Evolutionary conservation across 1,140 invertebrate genomes (phyloP).

Genomic region (Zaprionus lachaisei): DNA sequence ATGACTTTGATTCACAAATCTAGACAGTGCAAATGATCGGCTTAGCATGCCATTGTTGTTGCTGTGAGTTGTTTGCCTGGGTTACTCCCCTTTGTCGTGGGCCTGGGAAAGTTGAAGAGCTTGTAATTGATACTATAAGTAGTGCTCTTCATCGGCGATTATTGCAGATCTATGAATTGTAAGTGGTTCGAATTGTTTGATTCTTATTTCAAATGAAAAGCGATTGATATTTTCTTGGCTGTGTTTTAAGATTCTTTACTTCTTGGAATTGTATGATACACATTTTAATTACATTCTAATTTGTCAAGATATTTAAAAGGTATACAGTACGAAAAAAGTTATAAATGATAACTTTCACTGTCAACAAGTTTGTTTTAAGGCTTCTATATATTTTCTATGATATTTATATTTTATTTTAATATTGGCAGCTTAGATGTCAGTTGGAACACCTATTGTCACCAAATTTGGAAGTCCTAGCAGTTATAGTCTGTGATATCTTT

Average conservation of each 20-base stretch:
- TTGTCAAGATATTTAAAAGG: no score
- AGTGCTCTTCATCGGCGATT: background rate
- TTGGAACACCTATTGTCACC: no score
- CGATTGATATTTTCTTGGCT: background rate
- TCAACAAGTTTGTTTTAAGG: no score
- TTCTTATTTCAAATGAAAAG: background rate
- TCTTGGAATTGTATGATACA: no score
- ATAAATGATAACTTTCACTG: no score
- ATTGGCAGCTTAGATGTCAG: no score
- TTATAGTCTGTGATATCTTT: fast-evolving
- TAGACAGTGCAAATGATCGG: constrained; percentile 33
- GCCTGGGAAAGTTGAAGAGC: constrained; percentile 39
- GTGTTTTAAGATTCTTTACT: background rate
- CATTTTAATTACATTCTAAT: no score
- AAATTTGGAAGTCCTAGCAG: no score
- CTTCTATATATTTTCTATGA: background rate
- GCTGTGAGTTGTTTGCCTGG: background rate
- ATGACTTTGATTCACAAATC: constrained; percentile 64
- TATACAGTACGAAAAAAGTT: no score
- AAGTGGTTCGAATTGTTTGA: background rate
- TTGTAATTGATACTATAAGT: constrained; percentile 23
- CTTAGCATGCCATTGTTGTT: constrained; percentile 33
- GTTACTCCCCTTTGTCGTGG: constrained; percentile 13
- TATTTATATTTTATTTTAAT: no score
- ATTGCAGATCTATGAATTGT: background rate